A percentile compares a stretch with the other conserved stretches of the same genome.
These are phyloP conservation scores for Podilymbus podiceps DNA, from an alignment of 2,113 vertebrate species.

Conservation along the genomic window DNA sequence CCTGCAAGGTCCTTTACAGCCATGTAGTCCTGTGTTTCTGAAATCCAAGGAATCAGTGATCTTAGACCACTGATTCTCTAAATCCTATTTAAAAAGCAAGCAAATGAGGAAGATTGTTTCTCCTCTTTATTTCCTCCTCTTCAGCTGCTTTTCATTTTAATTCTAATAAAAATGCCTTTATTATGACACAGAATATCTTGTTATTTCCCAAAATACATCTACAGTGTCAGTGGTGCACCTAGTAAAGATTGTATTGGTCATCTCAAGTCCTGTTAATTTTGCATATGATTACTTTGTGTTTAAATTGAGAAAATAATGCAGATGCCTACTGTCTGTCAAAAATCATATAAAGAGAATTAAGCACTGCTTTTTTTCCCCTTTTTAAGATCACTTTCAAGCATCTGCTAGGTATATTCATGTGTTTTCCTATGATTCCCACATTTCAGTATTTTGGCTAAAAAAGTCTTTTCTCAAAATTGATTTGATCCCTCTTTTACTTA, in stretches of 20 bases:
- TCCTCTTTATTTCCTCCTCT: background rate
- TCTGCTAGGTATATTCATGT: background rate
- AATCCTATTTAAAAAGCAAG: background rate
- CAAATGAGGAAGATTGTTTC: background rate
- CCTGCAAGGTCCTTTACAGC: background rate
- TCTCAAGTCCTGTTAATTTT: background rate
- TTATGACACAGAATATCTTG: constrained; percentile 23
- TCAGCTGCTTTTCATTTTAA: constrained; percentile 38
- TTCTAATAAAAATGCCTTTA: constrained; percentile 58
- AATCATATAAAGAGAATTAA: background rate
- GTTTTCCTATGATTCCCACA: background rate
- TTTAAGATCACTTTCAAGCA: background rate
- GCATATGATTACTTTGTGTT: background rate
- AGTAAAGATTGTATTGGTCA: constrained; percentile 6
- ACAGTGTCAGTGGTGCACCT: background rate
- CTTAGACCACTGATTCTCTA: background rate
- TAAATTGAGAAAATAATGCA: background rate
- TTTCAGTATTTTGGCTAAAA: background rate
- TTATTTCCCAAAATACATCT: constrained; percentile 16
- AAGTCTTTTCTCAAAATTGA: background rate
- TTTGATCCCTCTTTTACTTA: background rate
- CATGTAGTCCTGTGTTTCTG: background rate
- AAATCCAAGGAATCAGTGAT: background rate
- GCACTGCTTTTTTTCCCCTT: background rate
- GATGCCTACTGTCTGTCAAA: background rate